Percentiles rank a stretch among this genome's conserved stretches.
phyloP scores from a whole-genome alignment of 30 jellyfish, hydroid and myxozoan genomes.

The Turritopsis dohrnii region DNA sequence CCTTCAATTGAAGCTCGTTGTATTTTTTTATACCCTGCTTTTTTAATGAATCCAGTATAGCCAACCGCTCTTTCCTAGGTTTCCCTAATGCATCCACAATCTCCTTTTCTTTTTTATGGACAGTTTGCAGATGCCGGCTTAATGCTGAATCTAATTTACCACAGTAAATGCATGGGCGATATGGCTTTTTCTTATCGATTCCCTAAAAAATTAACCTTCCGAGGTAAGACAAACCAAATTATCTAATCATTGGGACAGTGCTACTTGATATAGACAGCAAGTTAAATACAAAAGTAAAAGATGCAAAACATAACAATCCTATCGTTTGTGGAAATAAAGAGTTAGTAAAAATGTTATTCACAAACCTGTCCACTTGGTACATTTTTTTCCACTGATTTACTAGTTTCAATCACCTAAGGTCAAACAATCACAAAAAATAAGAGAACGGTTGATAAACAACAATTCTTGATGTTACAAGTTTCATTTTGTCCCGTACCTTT shows the following conservation, averaged over 20 bases:
- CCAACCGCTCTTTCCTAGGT: slow-evolving; percentile 2
- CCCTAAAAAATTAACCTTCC: not conserved
- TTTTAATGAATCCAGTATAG: not conserved
- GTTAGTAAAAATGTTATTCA: not conserved
- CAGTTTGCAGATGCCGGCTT: not conserved
- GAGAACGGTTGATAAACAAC: too few relatives aligned
- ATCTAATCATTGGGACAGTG: not conserved
- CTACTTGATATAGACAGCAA: not conserved
- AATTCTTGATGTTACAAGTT: too few relatives aligned
- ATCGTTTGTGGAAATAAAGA: not conserved
- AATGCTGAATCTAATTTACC: not conserved
- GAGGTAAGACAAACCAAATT: not conserved
- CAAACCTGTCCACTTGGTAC: too few relatives aligned
- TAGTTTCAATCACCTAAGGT: too few relatives aligned
- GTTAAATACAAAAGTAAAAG: not conserved
- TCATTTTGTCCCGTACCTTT: too few relatives aligned
- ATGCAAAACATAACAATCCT: not conserved
- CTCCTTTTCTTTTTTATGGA: not conserved
- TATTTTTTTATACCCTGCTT: not conserved
- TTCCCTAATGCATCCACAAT: not conserved
- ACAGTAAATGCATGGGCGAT: slow-evolving; percentile 3
- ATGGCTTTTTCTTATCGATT: not conserved
- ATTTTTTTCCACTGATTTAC: too few relatives aligned
- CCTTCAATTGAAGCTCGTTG: not conserved
- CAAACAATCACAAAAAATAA: too few relatives aligned